A percentile compares a stretch with the other conserved stretches of the same genome.
These are phyloP conservation scores for Saccopteryx leptura DNA, from an alignment of 2,113 vertebrate genomes.

Conservation along the genomic window DNA sequence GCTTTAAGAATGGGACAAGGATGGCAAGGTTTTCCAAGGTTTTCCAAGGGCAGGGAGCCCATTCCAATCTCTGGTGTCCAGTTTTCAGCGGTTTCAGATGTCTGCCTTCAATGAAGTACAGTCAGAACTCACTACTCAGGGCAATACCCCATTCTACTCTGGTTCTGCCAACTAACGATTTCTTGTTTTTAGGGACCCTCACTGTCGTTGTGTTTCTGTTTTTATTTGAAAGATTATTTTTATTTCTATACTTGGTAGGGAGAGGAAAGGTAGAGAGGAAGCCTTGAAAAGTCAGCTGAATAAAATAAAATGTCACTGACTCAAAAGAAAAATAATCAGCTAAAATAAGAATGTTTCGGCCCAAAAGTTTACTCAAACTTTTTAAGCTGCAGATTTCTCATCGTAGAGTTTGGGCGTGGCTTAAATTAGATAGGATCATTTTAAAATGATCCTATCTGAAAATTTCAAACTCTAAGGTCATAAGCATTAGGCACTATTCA, in stretches of 20 bases:
- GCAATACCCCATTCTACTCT: neutral
- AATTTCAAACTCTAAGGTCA: neutral
- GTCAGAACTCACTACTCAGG: neutral
- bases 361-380: neutral
- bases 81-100: neutral
- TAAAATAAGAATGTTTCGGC: neutral
- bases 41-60: neutral
- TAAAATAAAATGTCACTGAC: neutral
- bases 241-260: neutral
- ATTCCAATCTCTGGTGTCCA: neutral
- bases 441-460: neutral
- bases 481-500: neutral
- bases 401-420: neutral
- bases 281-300: constrained; percentile 18
- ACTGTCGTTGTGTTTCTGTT: neutral
- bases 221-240: neutral
- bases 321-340: constrained; percentile 1
- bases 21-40: no score
- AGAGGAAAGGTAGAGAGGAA: neutral
- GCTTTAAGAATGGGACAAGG: neutral
- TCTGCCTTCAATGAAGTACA: neutral
- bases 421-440: neutral
- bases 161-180: neutral
- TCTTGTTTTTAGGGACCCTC: neutral
- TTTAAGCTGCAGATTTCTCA: neutral